Evolutionary conservation across 2,888 invertebrate genomes (phyloP).

Genomic region (Cryptocephalus moraei): DNA sequence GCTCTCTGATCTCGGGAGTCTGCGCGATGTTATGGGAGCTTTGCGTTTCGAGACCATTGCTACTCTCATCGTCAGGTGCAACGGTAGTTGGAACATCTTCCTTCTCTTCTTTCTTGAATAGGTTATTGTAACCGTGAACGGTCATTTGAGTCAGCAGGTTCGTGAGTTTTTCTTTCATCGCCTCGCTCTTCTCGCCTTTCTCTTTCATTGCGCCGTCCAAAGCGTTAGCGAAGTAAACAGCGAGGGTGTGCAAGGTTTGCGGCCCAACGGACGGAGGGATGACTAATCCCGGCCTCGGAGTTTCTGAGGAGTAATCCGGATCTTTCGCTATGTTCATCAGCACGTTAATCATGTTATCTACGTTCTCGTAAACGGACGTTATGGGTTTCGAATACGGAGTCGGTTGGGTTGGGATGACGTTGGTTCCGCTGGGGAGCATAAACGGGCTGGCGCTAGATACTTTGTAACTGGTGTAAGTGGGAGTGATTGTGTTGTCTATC

Average conservation of each 20-base stretch:
- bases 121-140: slow-evolving; percentile 49
- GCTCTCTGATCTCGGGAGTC: slow-evolving; percentile 58
- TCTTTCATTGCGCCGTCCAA: slow-evolving; percentile 46
- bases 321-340: slow-evolving; percentile 49
- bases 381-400: slow-evolving; percentile 31
- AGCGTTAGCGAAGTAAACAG: slow-evolving; percentile 69
- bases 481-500: background rate
- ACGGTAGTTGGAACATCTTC: slow-evolving; percentile 1
- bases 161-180: slow-evolving; percentile 41
- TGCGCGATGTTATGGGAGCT: slow-evolving; percentile 23
- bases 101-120: slow-evolving; percentile 30
- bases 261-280: slow-evolving; percentile 67
- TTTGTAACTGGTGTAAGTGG: slow-evolving; percentile 21
- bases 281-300: slow-evolving; percentile 50
- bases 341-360: slow-evolving; percentile 59
- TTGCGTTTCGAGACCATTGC: slow-evolving; percentile 44
- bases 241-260: slow-evolving; percentile 65
- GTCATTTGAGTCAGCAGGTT: slow-evolving; percentile 57
- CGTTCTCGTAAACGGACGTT: slow-evolving; percentile 50
- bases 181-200: slow-evolving; percentile 20
- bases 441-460: slow-evolving; percentile 34
- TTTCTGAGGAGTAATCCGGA: slow-evolving; percentile 41
- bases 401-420: slow-evolving; percentile 19
- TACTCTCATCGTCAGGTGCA: slow-evolving; percentile 16
- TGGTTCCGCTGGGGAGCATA: slow-evolving; percentile 9